Evolutionary conservation across 2,888 invertebrate genomes (phyloP).

Genomic region (Scotopteryx bipunctaria): DNA sequence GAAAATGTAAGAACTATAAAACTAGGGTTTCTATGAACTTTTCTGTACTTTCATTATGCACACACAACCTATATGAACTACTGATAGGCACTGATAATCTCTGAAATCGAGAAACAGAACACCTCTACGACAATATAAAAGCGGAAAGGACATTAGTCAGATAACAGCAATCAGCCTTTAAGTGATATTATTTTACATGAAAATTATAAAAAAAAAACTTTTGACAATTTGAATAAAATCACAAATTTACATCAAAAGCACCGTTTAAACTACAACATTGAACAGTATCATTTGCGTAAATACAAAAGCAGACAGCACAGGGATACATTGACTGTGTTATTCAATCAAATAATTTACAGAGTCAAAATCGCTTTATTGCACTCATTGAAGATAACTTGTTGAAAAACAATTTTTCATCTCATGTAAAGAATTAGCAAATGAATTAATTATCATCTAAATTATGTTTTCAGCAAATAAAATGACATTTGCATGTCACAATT

Average conservation of each 20-base stretch:
- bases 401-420: not conserved
- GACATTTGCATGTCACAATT: not conserved
- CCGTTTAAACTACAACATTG: slow-evolving; percentile 16
- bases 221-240: slow-evolving; percentile 6
- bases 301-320: slow-evolving; percentile 2
- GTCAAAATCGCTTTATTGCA: slow-evolving; percentile 16
- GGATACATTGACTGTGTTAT: slow-evolving; percentile 4
- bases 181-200: slow-evolving; percentile 20
- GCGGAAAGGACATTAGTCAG: slow-evolving; percentile 2
- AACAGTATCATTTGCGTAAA: slow-evolving; percentile 8
- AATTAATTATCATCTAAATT: no score
- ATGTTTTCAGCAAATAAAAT: not conserved
- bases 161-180: slow-evolving; percentile 20
- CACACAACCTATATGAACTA: slow-evolving; percentile 2
- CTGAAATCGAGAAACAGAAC: not conserved
- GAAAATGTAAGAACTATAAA: not conserved
- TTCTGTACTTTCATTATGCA: slow-evolving; percentile 3
- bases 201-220: slow-evolving; percentile 1
- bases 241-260: slow-evolving; percentile 7
- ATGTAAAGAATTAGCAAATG: no score
- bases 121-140: not conserved
- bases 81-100: not conserved
- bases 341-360: slow-evolving; percentile 4
- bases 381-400: slow-evolving; percentile 2
- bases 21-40: slow-evolving; percentile 1